phyloP scores from a whole-genome alignment of 2,797 vertebrate species.

The Gallinago nigripennis region DNA sequence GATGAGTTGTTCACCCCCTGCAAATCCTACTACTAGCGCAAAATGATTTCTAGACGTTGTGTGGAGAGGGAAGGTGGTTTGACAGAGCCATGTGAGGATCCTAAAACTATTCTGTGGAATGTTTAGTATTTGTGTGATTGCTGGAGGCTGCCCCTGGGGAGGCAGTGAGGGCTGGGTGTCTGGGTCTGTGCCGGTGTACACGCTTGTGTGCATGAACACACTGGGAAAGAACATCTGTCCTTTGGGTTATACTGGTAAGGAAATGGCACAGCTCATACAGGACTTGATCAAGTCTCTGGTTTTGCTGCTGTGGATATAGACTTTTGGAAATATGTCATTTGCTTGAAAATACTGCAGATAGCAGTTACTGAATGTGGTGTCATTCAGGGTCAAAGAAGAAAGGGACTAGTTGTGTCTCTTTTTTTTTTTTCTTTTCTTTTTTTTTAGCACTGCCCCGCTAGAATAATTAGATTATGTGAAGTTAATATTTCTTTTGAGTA shows the following conservation, averaged over 20 bases:
- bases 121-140: fast-evolving
- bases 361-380: fast-evolving
- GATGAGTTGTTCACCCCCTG: fast-evolving
- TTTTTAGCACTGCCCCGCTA: background rate
- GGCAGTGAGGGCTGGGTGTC: background rate
- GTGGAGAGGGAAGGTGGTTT: background rate
- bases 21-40: fast-evolving
- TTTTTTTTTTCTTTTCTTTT: background rate
- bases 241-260: background rate
- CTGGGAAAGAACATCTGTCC: background rate
- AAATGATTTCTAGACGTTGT: fast-evolving
- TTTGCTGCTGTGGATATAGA: background rate
- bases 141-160: background rate
- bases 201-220: background rate
- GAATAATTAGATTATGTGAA: slow-evolving; percentile 37
- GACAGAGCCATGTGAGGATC: background rate
- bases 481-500: slow-evolving; percentile 32
- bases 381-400: background rate
- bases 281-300: fast-evolving
- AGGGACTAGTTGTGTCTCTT: background rate
- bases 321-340: background rate
- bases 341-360: background rate
- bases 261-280: background rate
- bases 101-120: background rate
- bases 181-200: background rate